These are phyloP conservation scores for Pachyseris speciosa DNA, from an alignment of 64 coral and sea anemone species.

Conservation along the genomic window DNA sequence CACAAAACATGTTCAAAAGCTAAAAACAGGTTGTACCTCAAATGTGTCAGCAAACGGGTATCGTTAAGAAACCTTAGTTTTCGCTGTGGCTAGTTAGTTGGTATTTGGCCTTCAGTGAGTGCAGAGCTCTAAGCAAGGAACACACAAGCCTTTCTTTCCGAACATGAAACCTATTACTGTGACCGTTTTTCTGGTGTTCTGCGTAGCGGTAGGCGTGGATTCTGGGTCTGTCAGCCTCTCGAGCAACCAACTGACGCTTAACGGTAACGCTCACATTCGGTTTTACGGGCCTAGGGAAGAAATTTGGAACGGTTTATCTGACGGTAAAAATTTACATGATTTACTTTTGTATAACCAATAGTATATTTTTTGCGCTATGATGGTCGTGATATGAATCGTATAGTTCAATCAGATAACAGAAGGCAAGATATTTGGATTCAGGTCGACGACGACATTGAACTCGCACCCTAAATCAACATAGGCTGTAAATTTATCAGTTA, in stretches of 20 bases:
- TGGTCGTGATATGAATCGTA: neutral
- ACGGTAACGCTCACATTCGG: conserved; percentile 33
- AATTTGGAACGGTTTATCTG: conserved; percentile 9
- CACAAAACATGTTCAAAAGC: no score
- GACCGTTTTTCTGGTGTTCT: neutral
- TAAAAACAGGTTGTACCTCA: neutral
- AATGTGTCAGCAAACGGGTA: neutral
- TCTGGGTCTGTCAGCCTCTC: neutral
- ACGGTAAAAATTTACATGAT: conserved; percentile 22
- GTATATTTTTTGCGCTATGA: no score
- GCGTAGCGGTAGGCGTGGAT: neutral
- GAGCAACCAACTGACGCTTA: neutral
- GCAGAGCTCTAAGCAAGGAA: neutral
- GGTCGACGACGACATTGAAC: no score
- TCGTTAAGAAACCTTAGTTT: neutral
- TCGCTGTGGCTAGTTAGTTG: neutral
- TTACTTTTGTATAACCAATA: neutral
- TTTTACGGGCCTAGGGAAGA: conserved; percentile 3
- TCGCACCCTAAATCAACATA: no score
- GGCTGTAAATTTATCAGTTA: no score
- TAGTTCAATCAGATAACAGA: neutral
- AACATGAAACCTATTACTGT: conserved; percentile 3
- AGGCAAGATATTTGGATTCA: no score
- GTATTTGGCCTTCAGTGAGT: neutral
- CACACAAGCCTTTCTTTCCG: no score